phyloP scores from a whole-genome alignment of 2,797 vertebrate species.

The Salmo trutta region DNA sequence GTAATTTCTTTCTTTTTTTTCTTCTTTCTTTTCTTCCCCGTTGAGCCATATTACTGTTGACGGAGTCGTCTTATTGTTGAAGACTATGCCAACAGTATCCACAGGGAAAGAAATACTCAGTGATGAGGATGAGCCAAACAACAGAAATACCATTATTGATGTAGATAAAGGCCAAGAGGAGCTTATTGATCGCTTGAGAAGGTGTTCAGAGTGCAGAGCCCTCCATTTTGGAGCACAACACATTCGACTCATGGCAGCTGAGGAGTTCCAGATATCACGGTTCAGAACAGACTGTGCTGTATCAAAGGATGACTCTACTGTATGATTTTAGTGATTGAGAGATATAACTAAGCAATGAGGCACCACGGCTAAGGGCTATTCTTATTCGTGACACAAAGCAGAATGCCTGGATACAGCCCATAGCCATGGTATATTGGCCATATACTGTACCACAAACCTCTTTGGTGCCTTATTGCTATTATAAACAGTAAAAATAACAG shows the following conservation, averaged over 20 bases:
- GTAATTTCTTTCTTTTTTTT: not conserved
- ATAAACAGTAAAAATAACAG: no score
- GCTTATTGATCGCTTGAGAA: constrained; percentile 61
- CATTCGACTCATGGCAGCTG: constrained; percentile 12
- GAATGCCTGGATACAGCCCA: no score
- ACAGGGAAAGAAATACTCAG: constrained; percentile 48
- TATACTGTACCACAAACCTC: no score
- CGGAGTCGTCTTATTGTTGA: constrained; percentile 14
- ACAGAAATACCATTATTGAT: constrained; percentile 66
- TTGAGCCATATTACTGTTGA: constrained; percentile 16
- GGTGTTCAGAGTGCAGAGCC: constrained; percentile 43
- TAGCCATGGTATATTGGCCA: no score
- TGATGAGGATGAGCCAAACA: constrained; percentile 55
- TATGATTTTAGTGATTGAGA: constrained; percentile 20
- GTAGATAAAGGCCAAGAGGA: constrained; percentile 65
- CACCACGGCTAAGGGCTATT: no score
- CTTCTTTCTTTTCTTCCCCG: not conserved
- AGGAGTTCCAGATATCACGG: constrained; percentile 34
- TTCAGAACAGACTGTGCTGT: constrained; percentile 14
- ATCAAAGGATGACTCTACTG: constrained; percentile 29
- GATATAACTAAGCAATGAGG: not conserved
- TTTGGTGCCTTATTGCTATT: no score
- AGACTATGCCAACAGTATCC: constrained; percentile 50
- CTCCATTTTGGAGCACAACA: constrained; percentile 31
- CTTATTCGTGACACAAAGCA: no score